A percentile compares a stretch with the other conserved stretches of the same genome.
These are phyloP conservation scores for Sinonovacula constricta DNA, from an alignment of 1,140 invertebrate genomes.

Conservation along the genomic window DNA sequence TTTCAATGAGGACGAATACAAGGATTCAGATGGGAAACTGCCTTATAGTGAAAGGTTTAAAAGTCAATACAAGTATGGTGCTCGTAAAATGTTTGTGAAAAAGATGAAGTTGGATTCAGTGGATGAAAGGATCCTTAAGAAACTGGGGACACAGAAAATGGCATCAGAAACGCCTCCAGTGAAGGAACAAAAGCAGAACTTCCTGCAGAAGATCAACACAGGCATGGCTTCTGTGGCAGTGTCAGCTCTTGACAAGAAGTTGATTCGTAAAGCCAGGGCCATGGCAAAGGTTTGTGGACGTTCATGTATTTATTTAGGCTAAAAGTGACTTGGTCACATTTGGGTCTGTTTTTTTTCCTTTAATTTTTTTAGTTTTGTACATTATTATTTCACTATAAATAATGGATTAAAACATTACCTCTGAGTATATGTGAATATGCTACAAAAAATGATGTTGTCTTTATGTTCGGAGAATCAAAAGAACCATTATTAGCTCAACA, in stretches of 20 bases:
- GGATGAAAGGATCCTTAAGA: slow-evolving; percentile 61
- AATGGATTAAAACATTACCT: too few relatives aligned
- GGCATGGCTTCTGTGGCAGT: slow-evolving; percentile 52
- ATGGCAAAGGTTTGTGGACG: slow-evolving; percentile 28
- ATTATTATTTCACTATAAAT: too few relatives aligned
- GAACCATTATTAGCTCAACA: too few relatives aligned
- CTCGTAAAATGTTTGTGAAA: slow-evolving; percentile 56
- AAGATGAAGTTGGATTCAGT: slow-evolving; percentile 55
- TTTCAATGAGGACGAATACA: slow-evolving; percentile 45
- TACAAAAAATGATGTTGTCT: too few relatives aligned
- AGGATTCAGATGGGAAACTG: slow-evolving; percentile 32
- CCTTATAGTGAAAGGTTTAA: slow-evolving; percentile 33
- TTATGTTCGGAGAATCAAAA: too few relatives aligned
- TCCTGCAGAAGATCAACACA: slow-evolving; percentile 21
- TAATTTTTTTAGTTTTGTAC: too few relatives aligned
- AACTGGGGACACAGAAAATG: slow-evolving; percentile 61
- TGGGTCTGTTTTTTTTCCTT: too few relatives aligned
- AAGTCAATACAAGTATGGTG: slow-evolving; percentile 50
- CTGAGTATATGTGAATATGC: too few relatives aligned
- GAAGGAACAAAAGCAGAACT: neutral
- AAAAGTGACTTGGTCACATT: too few relatives aligned
- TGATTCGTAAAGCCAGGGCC: slow-evolving; percentile 18
- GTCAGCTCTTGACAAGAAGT: slow-evolving; percentile 41
- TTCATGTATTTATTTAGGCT: too few relatives aligned
- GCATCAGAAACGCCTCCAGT: neutral